Percentiles rank a stretch among this genome's conserved stretches.
These are phyloP conservation scores for Tiphia femorata DNA, from an alignment of 2,888 invertebrate species.

Conservation along the genomic window DNA sequence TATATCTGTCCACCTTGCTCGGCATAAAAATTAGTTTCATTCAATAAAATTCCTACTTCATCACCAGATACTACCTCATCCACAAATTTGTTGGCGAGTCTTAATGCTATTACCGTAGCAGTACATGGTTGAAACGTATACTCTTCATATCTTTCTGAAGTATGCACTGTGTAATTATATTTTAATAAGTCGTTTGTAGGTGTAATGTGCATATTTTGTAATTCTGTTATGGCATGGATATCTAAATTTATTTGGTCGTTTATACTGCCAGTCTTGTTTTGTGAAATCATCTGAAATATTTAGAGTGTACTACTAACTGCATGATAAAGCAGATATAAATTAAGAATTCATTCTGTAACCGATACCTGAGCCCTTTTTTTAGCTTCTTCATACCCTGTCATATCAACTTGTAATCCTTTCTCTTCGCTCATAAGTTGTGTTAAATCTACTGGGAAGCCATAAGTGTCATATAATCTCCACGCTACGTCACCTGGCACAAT, in stretches of 20 bases:
- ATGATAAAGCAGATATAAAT: background rate
- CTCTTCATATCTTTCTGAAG: conserved; percentile 76
- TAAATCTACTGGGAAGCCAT: conserved; percentile 98
- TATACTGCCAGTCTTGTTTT: conserved; percentile 85
- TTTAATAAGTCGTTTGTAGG: conserved; percentile 93
- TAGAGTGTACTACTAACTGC: background rate
- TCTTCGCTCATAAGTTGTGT: conserved; percentile 99
- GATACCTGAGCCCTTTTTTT: conserved; percentile 86
- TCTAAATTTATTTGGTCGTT: conserved; percentile 91
- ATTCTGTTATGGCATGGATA: conserved; percentile 93
- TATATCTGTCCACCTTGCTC: conserved; percentile 99
- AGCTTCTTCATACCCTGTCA: conserved; percentile 90
- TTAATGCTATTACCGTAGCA: conserved; percentile 85
- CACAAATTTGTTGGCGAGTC: conserved; percentile 87
- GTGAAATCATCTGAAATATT: conserved; percentile 79
- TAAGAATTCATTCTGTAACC: background rate
- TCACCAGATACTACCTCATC: conserved; percentile 84
- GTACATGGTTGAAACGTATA: conserved; percentile 83
- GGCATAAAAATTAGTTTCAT: conserved; percentile 96
- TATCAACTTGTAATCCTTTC: conserved; percentile 88
- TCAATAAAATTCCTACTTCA: conserved; percentile 92
- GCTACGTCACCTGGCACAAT: conserved; percentile 95
- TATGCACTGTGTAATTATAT: conserved; percentile 84
- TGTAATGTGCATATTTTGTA: conserved; percentile 82
- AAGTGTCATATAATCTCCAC: conserved; percentile 98